Base-by-base conservation (phyloP, 2,888 invertebrate species). In the Galeopsomyia nigrocyanea region DNA sequence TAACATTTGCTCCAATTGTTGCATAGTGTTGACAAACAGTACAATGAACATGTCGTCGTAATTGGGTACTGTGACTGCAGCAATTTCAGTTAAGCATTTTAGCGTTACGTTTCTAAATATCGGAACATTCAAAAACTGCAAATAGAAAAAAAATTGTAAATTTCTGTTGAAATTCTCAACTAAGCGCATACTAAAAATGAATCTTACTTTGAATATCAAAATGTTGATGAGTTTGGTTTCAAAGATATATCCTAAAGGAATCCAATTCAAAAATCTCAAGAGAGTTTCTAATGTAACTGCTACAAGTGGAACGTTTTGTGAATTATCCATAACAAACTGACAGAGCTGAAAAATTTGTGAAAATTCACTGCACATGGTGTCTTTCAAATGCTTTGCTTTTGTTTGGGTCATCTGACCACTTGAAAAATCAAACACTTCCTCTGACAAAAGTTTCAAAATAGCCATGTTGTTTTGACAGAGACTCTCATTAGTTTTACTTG, bases 401-500 rank as follows among this genome's bases (percentile, higher is more conserved):
- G 97, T 97, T 88, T 99, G 99, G 50, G 99, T 99, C 87, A 99
- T 94, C 87, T 98, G 97, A 16, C 98, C 99, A 76, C 95, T 93
- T 60, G 98, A 98, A 87, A 99, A 99, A 86, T 99, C 99, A 88
- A 99, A 99, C 56, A 99, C 95, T 89, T 99, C 99, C 88, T 99
- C 99, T 87, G 98, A 98, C 50, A 99, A 90, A 76, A 99, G 89
- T 87, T 98, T 98, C 77, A 99, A 88, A 82, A 99, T 99, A 39
- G 94, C 94, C 98, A 99, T 99, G 87, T 99, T 99, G 87, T 99
- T 99, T 88, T 99, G 98, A 89, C 99, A 99, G 62, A 99, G 90
- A 82, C 97, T 96, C 87, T 99, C 99, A 87, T 98, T 99, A 31
- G 98, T 98, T 89, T 98, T 98, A 81, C 98, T 98, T 60, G 99